A percentile compares a stretch with the other conserved stretches of the same genome.
Evolutionary conservation across 1,140 invertebrate species (phyloP).

Genomic region (Lethrus apterus): DNA sequence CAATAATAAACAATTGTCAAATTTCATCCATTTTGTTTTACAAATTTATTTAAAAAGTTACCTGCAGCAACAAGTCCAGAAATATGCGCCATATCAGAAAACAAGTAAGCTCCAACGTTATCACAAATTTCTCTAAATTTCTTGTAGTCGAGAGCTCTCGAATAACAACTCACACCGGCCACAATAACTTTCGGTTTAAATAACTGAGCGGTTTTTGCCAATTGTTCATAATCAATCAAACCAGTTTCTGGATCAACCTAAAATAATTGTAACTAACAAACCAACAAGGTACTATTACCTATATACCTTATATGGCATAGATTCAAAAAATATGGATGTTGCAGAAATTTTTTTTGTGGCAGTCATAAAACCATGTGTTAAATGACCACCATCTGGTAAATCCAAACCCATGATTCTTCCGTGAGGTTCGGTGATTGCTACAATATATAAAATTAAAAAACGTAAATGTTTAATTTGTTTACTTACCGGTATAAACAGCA

Average conservation of each 20-base stretch:
- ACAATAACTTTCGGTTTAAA: constrained; percentile 93
- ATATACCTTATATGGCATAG: constrained; percentile 93
- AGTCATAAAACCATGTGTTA: constrained; percentile 92
- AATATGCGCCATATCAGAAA: constrained; percentile 95
- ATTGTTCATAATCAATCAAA: constrained; percentile 88
- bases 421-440: constrained; percentile 76
- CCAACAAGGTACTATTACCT: too few species aligned
- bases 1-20: too few species aligned
- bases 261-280: constrained; percentile 8
- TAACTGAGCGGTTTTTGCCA: constrained; percentile 72
- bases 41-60: constrained; percentile 8
- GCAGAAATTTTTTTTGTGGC: constrained; percentile 89
- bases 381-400: constrained; percentile 93
- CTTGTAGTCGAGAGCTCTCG: constrained; percentile 78
- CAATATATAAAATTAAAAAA: constrained; percentile 12
- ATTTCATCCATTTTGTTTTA: too few species aligned
- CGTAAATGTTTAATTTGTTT: neutral
- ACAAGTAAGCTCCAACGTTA: constrained; percentile 77
- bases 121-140: constrained; percentile 84
- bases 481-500: constrained; percentile 74
- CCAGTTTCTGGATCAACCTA: constrained; percentile 73
- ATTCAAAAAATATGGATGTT: constrained; percentile 97
- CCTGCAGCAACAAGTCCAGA: constrained; percentile 85
- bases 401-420: constrained; percentile 96
- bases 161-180: constrained; percentile 88